Percentiles rank a stretch among this genome's conserved stretches.
phyloP scores from a whole-genome alignment of 2,113 vertebrate genomes.

The Anguilla rostrata region DNA sequence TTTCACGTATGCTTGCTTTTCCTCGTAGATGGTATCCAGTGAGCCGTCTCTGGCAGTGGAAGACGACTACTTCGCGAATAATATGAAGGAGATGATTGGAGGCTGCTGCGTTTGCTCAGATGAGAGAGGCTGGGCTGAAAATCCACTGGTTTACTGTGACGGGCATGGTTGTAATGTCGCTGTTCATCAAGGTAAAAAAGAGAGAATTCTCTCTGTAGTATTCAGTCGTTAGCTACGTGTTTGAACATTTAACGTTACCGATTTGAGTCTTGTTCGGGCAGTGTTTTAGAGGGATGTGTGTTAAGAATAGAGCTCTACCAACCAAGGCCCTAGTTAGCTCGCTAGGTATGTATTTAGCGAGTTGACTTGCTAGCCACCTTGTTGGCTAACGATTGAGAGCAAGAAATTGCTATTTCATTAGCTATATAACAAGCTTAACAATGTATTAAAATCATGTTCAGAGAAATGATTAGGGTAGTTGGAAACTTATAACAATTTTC shows the following conservation, averaged over 20 bases:
- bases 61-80: constrained; percentile 90
- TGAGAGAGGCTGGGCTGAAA: constrained; percentile 86
- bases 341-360: not conserved
- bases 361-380: not conserved
- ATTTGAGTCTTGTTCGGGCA: not conserved
- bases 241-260: not conserved
- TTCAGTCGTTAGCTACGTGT: not conserved
- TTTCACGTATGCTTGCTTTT: constrained; percentile 71
- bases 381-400: not conserved
- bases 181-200: constrained; percentile 81
- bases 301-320: not conserved
- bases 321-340: constrained; percentile 4
- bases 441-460: not conserved
- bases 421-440: not conserved
- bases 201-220: not conserved
- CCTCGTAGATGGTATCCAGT: constrained; percentile 95
- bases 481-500: no score
- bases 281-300: not conserved
- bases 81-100: constrained; percentile 93
- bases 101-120: constrained; percentile 88
- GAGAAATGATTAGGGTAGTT: not conserved
- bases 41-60: constrained; percentile 86
- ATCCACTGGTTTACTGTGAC: constrained; percentile 85
- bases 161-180: constrained; percentile 86
- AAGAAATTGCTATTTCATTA: not conserved